Percentiles rank a stretch among this genome's conserved stretches.
Evolutionary conservation across 2,888 invertebrate genomes (phyloP).

Genomic region (Drosophila suboccidentalis): DNA sequence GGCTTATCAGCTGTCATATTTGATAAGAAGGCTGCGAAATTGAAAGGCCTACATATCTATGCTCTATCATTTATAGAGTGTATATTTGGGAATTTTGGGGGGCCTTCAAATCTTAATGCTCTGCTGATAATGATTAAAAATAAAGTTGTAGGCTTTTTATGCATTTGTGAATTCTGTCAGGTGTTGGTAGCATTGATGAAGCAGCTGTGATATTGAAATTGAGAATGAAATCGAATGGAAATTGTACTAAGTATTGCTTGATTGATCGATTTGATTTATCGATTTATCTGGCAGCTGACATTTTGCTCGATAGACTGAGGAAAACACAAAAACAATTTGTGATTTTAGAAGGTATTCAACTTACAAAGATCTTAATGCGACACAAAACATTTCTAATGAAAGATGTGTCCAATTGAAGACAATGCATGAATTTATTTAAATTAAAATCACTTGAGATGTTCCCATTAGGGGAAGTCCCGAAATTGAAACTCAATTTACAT

Average conservation of each 20-base stretch:
- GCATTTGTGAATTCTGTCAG: slow-evolving; percentile 17
- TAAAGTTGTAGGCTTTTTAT: background rate
- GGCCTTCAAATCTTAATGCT: slow-evolving; percentile 9
- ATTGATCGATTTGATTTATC: slow-evolving; percentile 9
- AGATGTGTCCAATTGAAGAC: background rate
- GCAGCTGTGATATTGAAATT: slow-evolving; percentile 19
- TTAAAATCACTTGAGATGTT: too few relatives aligned
- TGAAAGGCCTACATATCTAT: slow-evolving; percentile 5
- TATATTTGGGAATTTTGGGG: background rate
- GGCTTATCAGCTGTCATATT: slow-evolving; percentile 17
- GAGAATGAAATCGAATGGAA: slow-evolving; percentile 7
- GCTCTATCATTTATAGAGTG: background rate
- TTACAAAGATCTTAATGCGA: too few relatives aligned
- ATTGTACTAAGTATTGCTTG: slow-evolving; percentile 10
- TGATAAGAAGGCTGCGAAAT: slow-evolving; percentile 18
- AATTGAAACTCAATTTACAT: too few relatives aligned
- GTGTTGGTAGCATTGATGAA: slow-evolving; percentile 21
- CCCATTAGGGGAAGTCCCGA: too few relatives aligned
- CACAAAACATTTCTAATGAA: background rate
- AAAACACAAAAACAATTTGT: background rate
- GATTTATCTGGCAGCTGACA: slow-evolving; percentile 12
- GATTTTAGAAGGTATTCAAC: too few relatives aligned
- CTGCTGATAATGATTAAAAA: background rate
- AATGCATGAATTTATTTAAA: slow-evolving; percentile 6
- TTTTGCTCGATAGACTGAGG: background rate